phyloP scores from a whole-genome alignment of 2,797 vertebrate species.

The Lutjanus argentimaculatus region DNA sequence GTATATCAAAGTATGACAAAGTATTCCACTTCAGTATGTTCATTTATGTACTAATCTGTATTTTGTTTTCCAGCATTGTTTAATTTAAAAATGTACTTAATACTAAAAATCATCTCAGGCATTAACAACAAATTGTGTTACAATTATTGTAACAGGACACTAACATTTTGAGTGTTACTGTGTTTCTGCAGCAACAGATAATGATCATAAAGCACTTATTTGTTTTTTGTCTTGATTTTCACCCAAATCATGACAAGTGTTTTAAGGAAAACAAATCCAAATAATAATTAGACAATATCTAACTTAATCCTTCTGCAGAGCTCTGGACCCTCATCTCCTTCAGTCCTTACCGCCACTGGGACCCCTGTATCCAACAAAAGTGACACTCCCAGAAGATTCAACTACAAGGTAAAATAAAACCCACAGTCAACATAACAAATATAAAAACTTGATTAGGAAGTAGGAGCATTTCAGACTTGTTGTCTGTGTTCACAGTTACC shows the following conservation, averaged over 20 bases:
- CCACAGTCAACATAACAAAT: neutral
- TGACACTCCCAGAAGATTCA: constrained; percentile 87
- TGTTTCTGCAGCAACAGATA: neutral
- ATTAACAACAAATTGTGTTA: neutral
- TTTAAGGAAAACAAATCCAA: neutral
- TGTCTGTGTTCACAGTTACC: neutral
- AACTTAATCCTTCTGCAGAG: constrained; percentile 72
- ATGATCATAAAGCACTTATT: neutral
- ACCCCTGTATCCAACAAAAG: constrained; percentile 90
- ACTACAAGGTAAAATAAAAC: constrained; percentile 88
- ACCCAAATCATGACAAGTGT: neutral
- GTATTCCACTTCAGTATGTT: neutral
- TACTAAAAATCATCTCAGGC: neutral
- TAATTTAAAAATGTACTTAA: neutral
- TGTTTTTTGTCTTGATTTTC: neutral
- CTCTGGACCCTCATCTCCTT: constrained; percentile 89
- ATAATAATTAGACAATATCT: neutral
- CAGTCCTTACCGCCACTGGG: constrained; percentile 84
- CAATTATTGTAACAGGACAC: neutral
- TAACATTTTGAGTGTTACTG: neutral
- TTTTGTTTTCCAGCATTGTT: constrained; percentile 5
- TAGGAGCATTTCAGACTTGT: neutral
- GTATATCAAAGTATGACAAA: neutral
- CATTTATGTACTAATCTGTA: neutral
- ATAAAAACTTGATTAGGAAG: neutral